Base-by-base conservation (phyloP, 35 echinoderm and acorn worm species). In the Ophioderma brevispina region DNA sequence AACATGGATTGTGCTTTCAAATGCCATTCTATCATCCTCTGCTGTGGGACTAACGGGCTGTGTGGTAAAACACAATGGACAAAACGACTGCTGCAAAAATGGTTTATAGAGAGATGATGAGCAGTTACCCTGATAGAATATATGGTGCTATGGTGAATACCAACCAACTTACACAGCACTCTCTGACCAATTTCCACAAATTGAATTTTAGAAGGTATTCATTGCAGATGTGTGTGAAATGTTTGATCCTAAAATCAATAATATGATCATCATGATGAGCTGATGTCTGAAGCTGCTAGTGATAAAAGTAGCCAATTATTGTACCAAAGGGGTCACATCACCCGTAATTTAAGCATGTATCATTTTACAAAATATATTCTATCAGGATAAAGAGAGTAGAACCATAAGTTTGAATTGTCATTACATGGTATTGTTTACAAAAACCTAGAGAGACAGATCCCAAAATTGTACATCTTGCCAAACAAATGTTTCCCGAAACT, bases 111-210 rank as follows among this genome's bases (percentile, higher is more conserved):
- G 75, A 80, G 35, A 43, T 96, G 31, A 89, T 96, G 35, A 37
- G n/a, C 13, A 31, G 56, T n/a, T 76, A 91, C 32, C 87, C 87
- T 1, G 76, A 93, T 17, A 93, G 40, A 33, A 93, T 96, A 38
- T 93, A 11, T 90, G 94, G 87, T 96, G 82, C 87, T 93, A 96
- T 36, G 87, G 87, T 0, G 91, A 92, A n/a, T n/a, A n/a, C 55
- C 90, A 96, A 55, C 80, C 82, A 0, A 1, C 38, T 40, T 93
- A 87, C 41, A 25, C 37, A 8, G 32, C 86, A 87, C n/a, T 96
- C 18, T 42, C 50, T 6, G 43, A 64, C 19, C 76, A 31, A 0
- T 36, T 96, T 56, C 50, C 79, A 35, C n/a, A 46, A 31, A 64
- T 96, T 23, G 38, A 76, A 25, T 84, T 92, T 82, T 89, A 35